Base-by-base conservation (phyloP, 2,113 vertebrate genomes). In the Myocastor coypus region DNA sequence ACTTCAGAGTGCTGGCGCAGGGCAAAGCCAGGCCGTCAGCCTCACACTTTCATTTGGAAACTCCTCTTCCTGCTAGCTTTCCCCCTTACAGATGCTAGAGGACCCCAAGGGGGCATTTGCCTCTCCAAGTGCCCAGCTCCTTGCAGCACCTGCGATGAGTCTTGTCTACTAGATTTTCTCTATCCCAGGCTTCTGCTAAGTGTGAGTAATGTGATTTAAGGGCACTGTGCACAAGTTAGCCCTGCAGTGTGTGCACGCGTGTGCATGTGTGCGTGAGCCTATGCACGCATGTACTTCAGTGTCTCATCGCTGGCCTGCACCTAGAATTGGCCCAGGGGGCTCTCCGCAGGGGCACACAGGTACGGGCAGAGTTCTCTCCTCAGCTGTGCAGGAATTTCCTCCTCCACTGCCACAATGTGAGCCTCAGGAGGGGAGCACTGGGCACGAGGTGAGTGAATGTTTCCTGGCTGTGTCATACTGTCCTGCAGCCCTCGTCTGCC, bases 381-480 rank as follows among this genome's bases (percentile, higher is more conserved):
- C n/a, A 28, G 32, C 6, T 73, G 0, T 37, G 20, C 10, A 40
- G 24, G 0, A 8, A 46, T 32, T 30, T 30, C 2, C 26, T 50
- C 50, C 61, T 80, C 40, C 14, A 2, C 34, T 22, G 5, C 16
- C 30, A 12, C n/a, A 30, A 40, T 57, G 40, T 46, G 59, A 61
- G 57, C n/a, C 75, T 73, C 1, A 0, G 61, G 50, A 81, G 30
- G n/a, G 34, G 5, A 40, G 37, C 24, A 17, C 40, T 26, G 75
- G 75, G 40, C 37, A 32, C 24, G 63, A 28, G 30, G 69, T 22
- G 12, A 28, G 12, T 50, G 71, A 24, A 0, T 34, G n/a, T 42
- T 81, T 82, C 37, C 75, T 64, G 32, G 24, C 2, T n/a, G 24
- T 32, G 7, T 9, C 28, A 19, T 40, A 85, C 14, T 46, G 46